These are phyloP conservation scores for Corythoichthys haematopterus DNA, from an alignment of 2,113 vertebrate species.

Conservation along the genomic window DNA sequence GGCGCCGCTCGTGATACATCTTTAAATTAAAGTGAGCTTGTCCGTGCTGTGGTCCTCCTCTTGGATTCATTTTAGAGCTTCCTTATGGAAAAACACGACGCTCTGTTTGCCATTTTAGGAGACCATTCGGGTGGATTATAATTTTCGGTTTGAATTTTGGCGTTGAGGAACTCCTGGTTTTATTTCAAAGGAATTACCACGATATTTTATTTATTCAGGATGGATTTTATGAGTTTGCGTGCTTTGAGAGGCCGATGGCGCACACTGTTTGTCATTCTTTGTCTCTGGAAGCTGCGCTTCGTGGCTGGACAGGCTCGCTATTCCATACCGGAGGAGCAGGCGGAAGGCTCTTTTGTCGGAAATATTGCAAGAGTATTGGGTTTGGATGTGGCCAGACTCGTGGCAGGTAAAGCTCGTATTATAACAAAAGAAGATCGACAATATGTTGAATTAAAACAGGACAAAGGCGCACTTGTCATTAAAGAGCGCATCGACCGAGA, in stretches of 20 bases:
- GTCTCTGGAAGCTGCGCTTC: constrained; percentile 33
- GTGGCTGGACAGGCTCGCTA: constrained; percentile 57
- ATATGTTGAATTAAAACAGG: constrained; percentile 67
- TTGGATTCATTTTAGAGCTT: constrained; percentile 12
- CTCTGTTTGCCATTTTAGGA: neutral
- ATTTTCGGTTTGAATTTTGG: neutral
- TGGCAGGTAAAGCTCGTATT: constrained; percentile 68
- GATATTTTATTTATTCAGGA: constrained; percentile 25
- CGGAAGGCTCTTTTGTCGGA: constrained; percentile 73
- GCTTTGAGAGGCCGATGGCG: constrained; percentile 32
- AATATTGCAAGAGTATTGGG: constrained; percentile 72
- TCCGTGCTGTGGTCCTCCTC: constrained; percentile 23
- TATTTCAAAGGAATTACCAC: neutral
- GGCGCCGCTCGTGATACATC: constrained; percentile 67
- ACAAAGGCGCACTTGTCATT: constrained; percentile 65
- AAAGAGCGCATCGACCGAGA: constrained; percentile 79
- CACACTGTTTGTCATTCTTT: constrained; percentile 44
- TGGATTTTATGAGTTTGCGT: constrained; percentile 17
- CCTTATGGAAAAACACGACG: neutral
- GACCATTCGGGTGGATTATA: neutral
- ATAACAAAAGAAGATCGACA: constrained; percentile 67
- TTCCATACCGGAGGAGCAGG: constrained; percentile 72
- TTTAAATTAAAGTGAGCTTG: constrained; percentile 3
- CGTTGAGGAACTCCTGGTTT: neutral
- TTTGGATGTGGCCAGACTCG: constrained; percentile 63